phyloP scores from a whole-genome alignment of 1,140 invertebrate genomes.

The Sycophaga agraensis region DNA sequence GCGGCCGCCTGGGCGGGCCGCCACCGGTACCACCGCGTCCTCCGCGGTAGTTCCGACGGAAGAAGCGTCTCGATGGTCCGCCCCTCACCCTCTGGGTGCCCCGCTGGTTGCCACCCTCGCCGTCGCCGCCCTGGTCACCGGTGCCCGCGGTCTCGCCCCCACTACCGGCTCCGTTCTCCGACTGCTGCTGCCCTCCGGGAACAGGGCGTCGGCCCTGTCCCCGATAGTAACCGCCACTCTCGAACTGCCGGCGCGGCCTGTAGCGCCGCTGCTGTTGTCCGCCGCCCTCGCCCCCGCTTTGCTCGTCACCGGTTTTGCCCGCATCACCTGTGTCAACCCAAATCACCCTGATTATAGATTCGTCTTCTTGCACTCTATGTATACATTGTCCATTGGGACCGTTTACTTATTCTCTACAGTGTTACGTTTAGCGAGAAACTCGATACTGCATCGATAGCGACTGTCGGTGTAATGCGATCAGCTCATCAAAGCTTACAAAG shows the following conservation, averaged over 20 bases:
- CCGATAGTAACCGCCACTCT: conserved; percentile 52
- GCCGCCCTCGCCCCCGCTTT: conserved; percentile 47
- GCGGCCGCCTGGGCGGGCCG: conserved; percentile 57
- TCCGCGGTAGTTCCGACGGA: conserved; percentile 65
- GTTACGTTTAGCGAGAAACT: no score
- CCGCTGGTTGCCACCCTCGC: conserved; percentile 46
- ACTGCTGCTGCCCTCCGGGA: conserved; percentile 44
- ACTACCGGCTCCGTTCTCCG: conserved; percentile 46
- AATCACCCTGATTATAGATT: no score
- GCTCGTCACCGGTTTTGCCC: conserved; percentile 51
- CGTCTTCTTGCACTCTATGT: no score
- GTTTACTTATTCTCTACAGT: no score
- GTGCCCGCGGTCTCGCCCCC: conserved; percentile 45
- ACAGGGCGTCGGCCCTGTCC: conserved; percentile 45
- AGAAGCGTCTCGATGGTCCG: conserved; percentile 64
- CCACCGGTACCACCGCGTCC: conserved; percentile 61
- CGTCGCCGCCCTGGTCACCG: conserved; percentile 38
- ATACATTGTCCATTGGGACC: no score
- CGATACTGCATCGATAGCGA: no score
- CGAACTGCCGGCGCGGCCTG: conserved; percentile 55
- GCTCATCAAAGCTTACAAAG: no score
- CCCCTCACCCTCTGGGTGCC: conserved; percentile 55
- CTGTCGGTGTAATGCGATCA: no score
- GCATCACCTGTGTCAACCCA: conserved; percentile 49
- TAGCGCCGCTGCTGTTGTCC: conserved; percentile 43